Base-by-base conservation (phyloP, 1,140 invertebrate genomes). In the Steinernema khuongi region DNA sequence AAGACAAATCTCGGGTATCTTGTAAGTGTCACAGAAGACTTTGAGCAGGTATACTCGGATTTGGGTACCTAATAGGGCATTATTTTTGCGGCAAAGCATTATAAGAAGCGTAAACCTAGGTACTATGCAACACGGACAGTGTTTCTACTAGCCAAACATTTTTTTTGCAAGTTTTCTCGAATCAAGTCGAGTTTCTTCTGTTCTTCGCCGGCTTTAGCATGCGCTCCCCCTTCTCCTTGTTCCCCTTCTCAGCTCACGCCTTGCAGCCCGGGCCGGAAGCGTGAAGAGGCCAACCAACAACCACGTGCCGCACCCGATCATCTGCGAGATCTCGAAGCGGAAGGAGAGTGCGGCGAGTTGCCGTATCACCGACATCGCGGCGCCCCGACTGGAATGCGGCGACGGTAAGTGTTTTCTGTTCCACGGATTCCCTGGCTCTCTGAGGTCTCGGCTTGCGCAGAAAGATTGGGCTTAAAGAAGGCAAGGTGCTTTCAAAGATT, bases 271-370 rank as follows among this genome's bases (percentile, higher is more conserved):
- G 26, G 4, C 50, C 4, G 50, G 50, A 22, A 60, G 50, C 50
- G 26, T 60, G 14, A 60, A 60, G 26, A 14, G 50, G 4, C 50
- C 14, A 22, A 11, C 50, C 7, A 26, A 26, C 50, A 60, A 60
- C 50, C 50, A 60, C 50, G 19, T 60, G 4, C 7, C 50, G 11
- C 50, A 60, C 19, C 50, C 50, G 50, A 60, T 60, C 11, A 60
- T 60, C 22, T 60, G 50, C 22, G 50, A 60, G 26, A 60, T 60
- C 50, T 17, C 50, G 22, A 60, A 60, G 22, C 50, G 50, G 4
- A 60, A 60, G 50, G 50, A 60, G 50, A 60, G 50, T 22, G 26
- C 50, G 14, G 50, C 50, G 50, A 60, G 50, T 60, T 60, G 50
- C 26, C 50, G 50, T 22, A 60, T 60, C 11, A 60, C 50, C 50